These are phyloP conservation scores for Sebastes steindachneri DNA, from an alignment of 2,797 vertebrate genomes.

Conservation along the genomic window DNA sequence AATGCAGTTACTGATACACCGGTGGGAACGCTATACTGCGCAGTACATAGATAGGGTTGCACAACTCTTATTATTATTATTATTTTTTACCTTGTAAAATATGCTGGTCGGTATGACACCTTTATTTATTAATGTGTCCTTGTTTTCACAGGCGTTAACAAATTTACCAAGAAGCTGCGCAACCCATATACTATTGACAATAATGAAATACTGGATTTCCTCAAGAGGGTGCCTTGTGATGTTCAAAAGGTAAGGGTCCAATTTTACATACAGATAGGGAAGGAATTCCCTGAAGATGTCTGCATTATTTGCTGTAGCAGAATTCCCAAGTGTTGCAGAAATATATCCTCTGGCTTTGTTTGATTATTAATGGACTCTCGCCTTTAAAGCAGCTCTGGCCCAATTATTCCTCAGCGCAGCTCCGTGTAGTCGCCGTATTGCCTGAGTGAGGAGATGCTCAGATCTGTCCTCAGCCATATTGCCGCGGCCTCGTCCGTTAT, in stretches of 20 bases:
- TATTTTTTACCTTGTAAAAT: slow-evolving; percentile 13
- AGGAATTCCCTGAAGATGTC: slow-evolving; percentile 81
- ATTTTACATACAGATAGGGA: slow-evolving; percentile 82
- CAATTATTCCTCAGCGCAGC: slow-evolving; percentile 81
- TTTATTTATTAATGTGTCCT: slow-evolving; percentile 75
- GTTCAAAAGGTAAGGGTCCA: slow-evolving; percentile 95
- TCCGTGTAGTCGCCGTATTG: slow-evolving; percentile 56
- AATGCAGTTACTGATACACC: slow-evolving; percentile 13
- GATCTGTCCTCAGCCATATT: slow-evolving; percentile 69
- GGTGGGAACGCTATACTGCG: slow-evolving; percentile 1
- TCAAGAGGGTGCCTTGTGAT: slow-evolving; percentile 97
- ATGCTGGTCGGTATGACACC: slow-evolving; percentile 37
- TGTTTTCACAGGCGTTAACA: slow-evolving; percentile 92
- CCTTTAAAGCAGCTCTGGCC: slow-evolving; percentile 76
- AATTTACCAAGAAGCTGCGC: slow-evolving; percentile 98
- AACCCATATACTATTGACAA: slow-evolving; percentile 93
- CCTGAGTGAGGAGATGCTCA: slow-evolving; percentile 61
- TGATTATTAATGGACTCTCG: slow-evolving; percentile 85
- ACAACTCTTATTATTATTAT: slow-evolving; percentile 27
- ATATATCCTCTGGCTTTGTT: slow-evolving; percentile 84
- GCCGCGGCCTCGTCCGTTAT: slow-evolving; percentile 67
- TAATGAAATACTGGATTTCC: slow-evolving; percentile 96
- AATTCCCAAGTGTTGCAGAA: slow-evolving; percentile 82
- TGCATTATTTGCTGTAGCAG: slow-evolving; percentile 82
- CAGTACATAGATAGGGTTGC: slow-evolving; percentile 2